These are phyloP conservation scores for Mola mola DNA, from an alignment of 2,113 vertebrate species.

Conservation along the genomic window DNA sequence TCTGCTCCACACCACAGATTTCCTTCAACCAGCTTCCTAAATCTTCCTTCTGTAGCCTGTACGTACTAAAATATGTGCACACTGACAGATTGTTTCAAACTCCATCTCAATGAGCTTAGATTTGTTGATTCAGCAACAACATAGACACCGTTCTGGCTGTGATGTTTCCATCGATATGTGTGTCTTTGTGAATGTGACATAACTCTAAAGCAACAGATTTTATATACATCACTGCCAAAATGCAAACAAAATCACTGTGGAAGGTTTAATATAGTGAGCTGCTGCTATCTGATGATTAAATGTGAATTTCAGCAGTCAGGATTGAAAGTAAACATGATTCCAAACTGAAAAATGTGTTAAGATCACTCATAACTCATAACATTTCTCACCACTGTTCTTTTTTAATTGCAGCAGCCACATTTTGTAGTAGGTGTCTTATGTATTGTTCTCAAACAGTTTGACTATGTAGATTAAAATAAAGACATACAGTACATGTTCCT, in stretches of 20 bases:
- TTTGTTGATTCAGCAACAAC: conserved; percentile 48
- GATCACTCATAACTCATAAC: conserved; percentile 38
- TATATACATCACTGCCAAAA: conserved; percentile 1
- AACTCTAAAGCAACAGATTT: conserved; percentile 3
- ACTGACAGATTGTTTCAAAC: conserved; percentile 47
- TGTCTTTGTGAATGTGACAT: conserved; percentile 30
- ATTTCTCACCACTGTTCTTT: conserved; percentile 2
- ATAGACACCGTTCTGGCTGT: conserved; percentile 19
- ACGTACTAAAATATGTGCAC: conserved; percentile 24
- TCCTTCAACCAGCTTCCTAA: conserved; percentile 57
- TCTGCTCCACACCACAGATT: conserved; percentile 41
- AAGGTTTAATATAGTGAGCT: conserved; percentile 24
- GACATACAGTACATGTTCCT: too few relatives aligned
- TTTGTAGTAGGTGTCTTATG: conserved; percentile 27
- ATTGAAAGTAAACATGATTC: conserved; percentile 43
- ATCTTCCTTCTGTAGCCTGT: conserved; percentile 31
- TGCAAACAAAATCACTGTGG: conserved; percentile 23
- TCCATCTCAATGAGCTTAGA: conserved; percentile 53
- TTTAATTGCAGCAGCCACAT: conserved; percentile 30
- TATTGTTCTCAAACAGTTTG: conserved; percentile 18
- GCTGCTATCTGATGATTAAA: conserved; percentile 27
- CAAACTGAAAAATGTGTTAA: conserved; percentile 23
- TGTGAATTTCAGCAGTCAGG: conserved; percentile 28
- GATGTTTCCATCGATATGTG: conserved; percentile 6
- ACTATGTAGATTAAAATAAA: too few relatives aligned